phyloP scores from a whole-genome alignment of 2,113 vertebrate species.

The Hirundichthys speculiger region DNA sequence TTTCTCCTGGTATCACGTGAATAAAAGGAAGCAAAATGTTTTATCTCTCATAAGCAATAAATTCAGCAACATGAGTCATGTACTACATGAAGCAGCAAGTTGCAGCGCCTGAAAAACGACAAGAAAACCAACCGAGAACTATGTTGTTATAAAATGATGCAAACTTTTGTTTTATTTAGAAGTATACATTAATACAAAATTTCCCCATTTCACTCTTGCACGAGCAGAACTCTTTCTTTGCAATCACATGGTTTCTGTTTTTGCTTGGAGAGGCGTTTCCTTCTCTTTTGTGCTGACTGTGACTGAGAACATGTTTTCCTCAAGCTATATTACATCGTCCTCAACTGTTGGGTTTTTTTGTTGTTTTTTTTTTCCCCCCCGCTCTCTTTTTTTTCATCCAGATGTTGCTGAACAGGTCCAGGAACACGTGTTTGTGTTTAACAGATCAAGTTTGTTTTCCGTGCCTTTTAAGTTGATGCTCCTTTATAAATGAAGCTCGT shows the following conservation, averaged over 20 bases:
- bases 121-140: too few species aligned
- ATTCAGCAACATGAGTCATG: too few species aligned
- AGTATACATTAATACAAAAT: not conserved
- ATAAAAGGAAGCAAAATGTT: not conserved
- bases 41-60: not conserved
- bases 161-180: not conserved
- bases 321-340: slow-evolving; percentile 24
- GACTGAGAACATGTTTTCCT: slow-evolving; percentile 70
- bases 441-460: slow-evolving; percentile 21
- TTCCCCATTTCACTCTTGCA: not conserved
- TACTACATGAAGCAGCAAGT: too few species aligned
- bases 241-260: slow-evolving; percentile 58
- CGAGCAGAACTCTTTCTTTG: slow-evolving; percentile 28
- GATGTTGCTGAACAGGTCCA: slow-evolving; percentile 21
- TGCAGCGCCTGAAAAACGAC: too few species aligned
- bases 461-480: slow-evolving; percentile 1
- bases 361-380: slow-evolving; percentile 1
- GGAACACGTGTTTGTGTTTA: slow-evolving; percentile 50
- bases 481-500: slow-evolving; percentile 18
- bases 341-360: slow-evolving; percentile 15
- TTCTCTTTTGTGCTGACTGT: slow-evolving; percentile 61
- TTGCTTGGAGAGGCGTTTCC: slow-evolving; percentile 63
- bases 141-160: not conserved
- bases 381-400: not conserved
- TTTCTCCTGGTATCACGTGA: too few species aligned